Conservation (phyloP, 1,140 invertebrate species). For the Melipona quadrifasciata region DNA sequence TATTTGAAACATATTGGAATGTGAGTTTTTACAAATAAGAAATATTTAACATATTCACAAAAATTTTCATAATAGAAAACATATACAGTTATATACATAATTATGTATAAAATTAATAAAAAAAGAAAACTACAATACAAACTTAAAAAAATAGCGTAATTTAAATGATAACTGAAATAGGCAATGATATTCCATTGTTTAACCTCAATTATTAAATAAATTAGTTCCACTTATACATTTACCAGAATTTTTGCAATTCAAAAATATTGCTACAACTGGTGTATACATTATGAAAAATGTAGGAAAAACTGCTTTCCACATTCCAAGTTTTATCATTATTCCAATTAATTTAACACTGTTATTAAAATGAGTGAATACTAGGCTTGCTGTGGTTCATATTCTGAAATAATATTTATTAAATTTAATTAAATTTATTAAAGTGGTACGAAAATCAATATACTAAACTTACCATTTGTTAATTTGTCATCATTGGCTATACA, state of each 20-base stretch:
- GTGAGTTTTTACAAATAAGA: constrained; percentile 51
- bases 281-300: neutral
- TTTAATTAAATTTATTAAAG: constrained; percentile 4
- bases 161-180: constrained; percentile 17
- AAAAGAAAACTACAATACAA: constrained; percentile 24
- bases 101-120: constrained; percentile 25
- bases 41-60: constrained; percentile 24
- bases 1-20: constrained; percentile 50
- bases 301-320: constrained; percentile 13
- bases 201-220: constrained; percentile 46
- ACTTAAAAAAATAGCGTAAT: constrained; percentile 32
- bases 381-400: constrained; percentile 51
- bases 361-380: constrained; percentile 53
- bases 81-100: constrained; percentile 43
- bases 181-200: constrained; percentile 25
- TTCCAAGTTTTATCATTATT: constrained; percentile 15
- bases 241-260: neutral
- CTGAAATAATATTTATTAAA: constrained; percentile 47
- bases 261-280: constrained; percentile 16
- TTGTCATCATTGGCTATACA: constrained; percentile 56
- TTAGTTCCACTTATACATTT: constrained; percentile 29
- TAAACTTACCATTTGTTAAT: constrained; percentile 50
- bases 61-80: constrained; percentile 43
- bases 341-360: constrained; percentile 38
- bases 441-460: neutral